Evolutionary conservation across 2,888 invertebrate species (phyloP), one percentile per base, ranked within the genome.

Genomic region (Pilophorus perplexus): DNA sequence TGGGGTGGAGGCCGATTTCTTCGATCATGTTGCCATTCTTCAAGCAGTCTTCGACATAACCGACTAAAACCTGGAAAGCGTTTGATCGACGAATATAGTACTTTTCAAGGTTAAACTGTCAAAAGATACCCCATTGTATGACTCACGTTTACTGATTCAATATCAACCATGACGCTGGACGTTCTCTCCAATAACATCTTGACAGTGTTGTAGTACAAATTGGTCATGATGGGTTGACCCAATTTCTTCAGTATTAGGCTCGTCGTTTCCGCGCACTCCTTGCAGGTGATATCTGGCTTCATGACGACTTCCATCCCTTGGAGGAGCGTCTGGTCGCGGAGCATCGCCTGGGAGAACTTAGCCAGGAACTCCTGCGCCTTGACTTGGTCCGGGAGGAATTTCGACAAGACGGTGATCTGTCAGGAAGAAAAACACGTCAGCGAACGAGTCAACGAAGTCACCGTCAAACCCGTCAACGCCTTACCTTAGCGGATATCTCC

Each of bases 101-200:
- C 14, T 16, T 44, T 44, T 44, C 8, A 10, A 44, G 8, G n/a
- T 44, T 6, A 44, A 10, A 18, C 6, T 18, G 44, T 44, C 18
- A 33, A 33, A 33, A 33, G n/a, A n/a, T n/a, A n/a, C n/a, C n/a
- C 33, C 12, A 33, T 12, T 8, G 33, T 6, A 6, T 42, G 4
- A 40, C 62, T 44, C n/a, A 62, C 62, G 28, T 62, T 84, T 72
- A 96, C 83, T 0, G 95, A 89, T 70, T 89, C 88, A 73, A 88
- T 88, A 77, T 98, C 98, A 10, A 98, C 90, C 90, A 97, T 93
- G 3, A 98, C 94, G 0, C 94, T 95, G 70, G 95, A 95, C 12
- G 95, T 90, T 67, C 97, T 83, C 78, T 97, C 97, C 66, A 98
- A 79, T 50, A 98, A 78, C 86, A 93, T 93, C 80, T 97, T 97